phyloP scores from a whole-genome alignment of 2,888 invertebrate species.

The Gnatocerus cornutus region DNA sequence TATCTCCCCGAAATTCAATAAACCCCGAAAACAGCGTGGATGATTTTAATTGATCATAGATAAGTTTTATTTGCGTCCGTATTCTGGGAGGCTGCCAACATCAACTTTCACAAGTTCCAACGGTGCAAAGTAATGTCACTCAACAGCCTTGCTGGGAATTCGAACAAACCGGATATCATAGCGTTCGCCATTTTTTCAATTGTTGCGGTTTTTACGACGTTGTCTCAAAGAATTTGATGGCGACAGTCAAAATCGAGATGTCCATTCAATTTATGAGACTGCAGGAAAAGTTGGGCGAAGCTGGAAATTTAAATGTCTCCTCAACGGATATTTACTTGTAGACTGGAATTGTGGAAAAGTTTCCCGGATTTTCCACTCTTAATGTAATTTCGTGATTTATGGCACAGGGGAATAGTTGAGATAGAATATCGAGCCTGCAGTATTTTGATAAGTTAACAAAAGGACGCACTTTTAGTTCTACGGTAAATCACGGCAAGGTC shows the following conservation, averaged over 20 bases:
- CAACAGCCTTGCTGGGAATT: constrained; percentile 37
- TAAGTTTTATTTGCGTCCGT: neutral
- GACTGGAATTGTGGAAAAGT: constrained; percentile 8
- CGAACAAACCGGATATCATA: constrained; percentile 27
- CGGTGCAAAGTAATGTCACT: constrained; percentile 26
- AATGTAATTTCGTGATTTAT: constrained; percentile 24
- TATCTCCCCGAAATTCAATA: constrained; percentile 25
- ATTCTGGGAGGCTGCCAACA: constrained; percentile 27
- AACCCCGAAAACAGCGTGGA: constrained; percentile 25
- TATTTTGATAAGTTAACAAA: too few relatives aligned
- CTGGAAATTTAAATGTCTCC: constrained; percentile 11
- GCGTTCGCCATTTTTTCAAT: constrained; percentile 17
- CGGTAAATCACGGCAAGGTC: neutral
- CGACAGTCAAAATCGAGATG: neutral
- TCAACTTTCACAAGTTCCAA: constrained; percentile 15
- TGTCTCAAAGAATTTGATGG: constrained; percentile 4
- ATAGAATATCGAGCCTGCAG: neutral
- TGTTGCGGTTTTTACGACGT: constrained; percentile 6
- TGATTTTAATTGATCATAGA: constrained; percentile 26
- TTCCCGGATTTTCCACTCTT: constrained; percentile 11
- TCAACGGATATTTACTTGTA: constrained; percentile 3
- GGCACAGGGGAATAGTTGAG: neutral
- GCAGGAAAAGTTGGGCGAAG: neutral
- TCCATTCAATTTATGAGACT: neutral
- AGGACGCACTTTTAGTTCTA: too few relatives aligned